Evolutionary conservation across 2,888 invertebrate genomes (phyloP).

Genomic region (Tridacna crocea): DNA sequence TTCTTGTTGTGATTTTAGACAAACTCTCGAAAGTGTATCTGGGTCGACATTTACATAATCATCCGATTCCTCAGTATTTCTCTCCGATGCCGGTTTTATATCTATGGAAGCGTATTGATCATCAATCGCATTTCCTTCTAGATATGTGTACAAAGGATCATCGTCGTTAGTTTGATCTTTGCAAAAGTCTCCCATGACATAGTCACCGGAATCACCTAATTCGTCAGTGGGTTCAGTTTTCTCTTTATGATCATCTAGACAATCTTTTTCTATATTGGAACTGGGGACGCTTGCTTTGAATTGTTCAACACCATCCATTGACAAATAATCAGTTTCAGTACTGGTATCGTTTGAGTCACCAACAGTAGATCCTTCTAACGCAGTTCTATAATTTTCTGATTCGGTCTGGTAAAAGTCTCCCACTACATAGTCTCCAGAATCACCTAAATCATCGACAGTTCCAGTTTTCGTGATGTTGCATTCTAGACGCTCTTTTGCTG

Average conservation of each 20-base stretch:
- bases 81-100: background rate
- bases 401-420: slow-evolving; percentile 3
- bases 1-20: background rate
- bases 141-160: background rate
- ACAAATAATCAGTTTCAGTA: background rate
- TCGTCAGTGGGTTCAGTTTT: background rate
- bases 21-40: background rate
- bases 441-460: background rate
- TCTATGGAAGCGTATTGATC: background rate
- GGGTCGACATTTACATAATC: slow-evolving; percentile 9
- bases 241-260: background rate
- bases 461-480: background rate
- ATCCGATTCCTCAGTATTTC: background rate
- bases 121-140: background rate
- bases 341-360: background rate
- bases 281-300: background rate
- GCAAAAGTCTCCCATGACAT: background rate
- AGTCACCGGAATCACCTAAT: background rate
- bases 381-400: background rate
- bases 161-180: background rate
- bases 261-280: background rate
- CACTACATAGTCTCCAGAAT: slow-evolving; percentile 4
- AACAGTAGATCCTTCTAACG: background rate
- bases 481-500: background rate
- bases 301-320: background rate